Conservation (phyloP, 2,797 vertebrate species). For the Microctenopoma stevenorrisi region DNA sequence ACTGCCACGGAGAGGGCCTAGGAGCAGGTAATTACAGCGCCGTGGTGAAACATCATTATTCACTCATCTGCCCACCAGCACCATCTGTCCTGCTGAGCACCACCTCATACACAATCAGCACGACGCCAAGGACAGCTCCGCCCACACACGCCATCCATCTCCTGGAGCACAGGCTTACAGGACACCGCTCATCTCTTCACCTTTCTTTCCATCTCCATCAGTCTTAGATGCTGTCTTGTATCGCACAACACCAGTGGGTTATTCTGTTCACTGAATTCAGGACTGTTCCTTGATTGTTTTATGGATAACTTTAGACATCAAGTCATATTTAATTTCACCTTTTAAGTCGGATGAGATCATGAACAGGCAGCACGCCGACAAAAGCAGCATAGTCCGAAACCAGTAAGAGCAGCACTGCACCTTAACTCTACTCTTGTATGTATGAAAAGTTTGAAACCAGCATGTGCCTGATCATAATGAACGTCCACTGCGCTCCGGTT, state of each 20-base stretch:
- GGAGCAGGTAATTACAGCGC: slow-evolving; percentile 79
- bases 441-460: slow-evolving; percentile 73
- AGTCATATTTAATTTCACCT: slow-evolving; percentile 54
- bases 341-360: slow-evolving; percentile 43
- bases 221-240: slow-evolving; percentile 21
- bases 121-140: slow-evolving; percentile 80
- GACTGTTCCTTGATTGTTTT: slow-evolving; percentile 30
- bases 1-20: slow-evolving; percentile 36
- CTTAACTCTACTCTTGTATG: slow-evolving; percentile 45
- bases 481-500: slow-evolving; percentile 80
- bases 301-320: slow-evolving; percentile 46
- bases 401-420: slow-evolving; percentile 40
- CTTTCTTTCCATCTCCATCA: slow-evolving; percentile 61
- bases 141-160: slow-evolving; percentile 72
- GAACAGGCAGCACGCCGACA: slow-evolving; percentile 11
- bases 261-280: slow-evolving; percentile 49
- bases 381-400: slow-evolving; percentile 20
- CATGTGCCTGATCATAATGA: slow-evolving; percentile 78
- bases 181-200: slow-evolving; percentile 67
- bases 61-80: slow-evolving; percentile 82
- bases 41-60: slow-evolving; percentile 82
- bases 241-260: slow-evolving; percentile 24
- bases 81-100: slow-evolving; percentile 82
- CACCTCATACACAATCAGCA: slow-evolving; percentile 77
- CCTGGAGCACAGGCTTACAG: slow-evolving; percentile 65